Conservation (phyloP, 2,888 invertebrate genomes). For the Celastrina argiolus region DNA sequence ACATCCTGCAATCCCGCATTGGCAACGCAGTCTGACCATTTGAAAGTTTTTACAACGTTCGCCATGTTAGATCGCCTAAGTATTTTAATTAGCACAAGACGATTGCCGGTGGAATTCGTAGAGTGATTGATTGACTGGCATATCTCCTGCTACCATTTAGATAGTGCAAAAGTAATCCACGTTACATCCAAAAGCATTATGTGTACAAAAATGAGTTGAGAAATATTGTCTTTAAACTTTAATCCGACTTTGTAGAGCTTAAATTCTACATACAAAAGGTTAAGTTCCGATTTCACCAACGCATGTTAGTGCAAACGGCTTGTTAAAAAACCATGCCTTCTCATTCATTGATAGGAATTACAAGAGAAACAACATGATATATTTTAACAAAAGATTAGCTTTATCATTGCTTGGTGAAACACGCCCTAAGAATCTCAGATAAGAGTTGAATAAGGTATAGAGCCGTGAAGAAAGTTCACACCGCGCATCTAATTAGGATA, state of each 20-base stretch:
- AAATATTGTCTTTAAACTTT: neutral
- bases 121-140: neutral
- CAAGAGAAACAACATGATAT: too few species aligned
- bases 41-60: neutral
- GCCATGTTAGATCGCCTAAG: neutral
- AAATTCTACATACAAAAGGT: neutral
- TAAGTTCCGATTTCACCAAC: too few species aligned
- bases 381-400: too few species aligned
- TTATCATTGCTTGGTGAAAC: too few species aligned
- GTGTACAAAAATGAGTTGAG: neutral
- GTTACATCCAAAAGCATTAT: neutral
- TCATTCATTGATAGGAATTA: too few species aligned
- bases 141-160: neutral
- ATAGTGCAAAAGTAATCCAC: neutral
- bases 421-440: slow-evolving; percentile 12
- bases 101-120: neutral
- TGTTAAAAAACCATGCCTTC: too few species aligned
- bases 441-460: neutral
- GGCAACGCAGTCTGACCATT: neutral
- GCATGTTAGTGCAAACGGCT: too few species aligned
- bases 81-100: slow-evolving; percentile 6
- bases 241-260: neutral
- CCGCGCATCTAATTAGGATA: slow-evolving; percentile 13
- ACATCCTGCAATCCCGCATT: neutral
- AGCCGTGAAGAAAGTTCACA: slow-evolving; percentile 3